Evolutionary conservation across 2,797 vertebrate genomes (phyloP).

Genomic region (Gymnopithys bicolor): DNA sequence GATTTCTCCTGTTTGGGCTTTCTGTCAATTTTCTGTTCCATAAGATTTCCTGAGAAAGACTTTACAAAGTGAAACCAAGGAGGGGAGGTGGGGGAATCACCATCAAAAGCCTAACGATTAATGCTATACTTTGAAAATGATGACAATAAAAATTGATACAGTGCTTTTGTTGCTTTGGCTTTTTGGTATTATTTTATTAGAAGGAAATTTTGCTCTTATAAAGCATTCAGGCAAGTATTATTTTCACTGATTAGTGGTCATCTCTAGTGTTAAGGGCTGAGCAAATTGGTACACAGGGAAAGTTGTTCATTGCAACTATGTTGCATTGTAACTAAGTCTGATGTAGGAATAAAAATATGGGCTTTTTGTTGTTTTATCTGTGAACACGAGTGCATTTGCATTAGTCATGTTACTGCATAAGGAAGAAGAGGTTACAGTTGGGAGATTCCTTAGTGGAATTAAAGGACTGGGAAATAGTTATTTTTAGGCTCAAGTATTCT

Average conservation of each 20-base stretch:
- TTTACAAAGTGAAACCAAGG: background rate
- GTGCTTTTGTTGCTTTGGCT: background rate
- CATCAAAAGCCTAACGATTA: background rate
- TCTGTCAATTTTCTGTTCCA: background rate
- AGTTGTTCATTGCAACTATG: background rate
- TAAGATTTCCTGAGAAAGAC: background rate
- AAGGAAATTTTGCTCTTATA: background rate
- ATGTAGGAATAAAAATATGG: background rate
- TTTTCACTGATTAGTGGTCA: background rate
- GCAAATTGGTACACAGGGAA: background rate
- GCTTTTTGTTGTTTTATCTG: background rate
- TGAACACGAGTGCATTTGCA: background rate
- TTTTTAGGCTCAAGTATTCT: conserved; percentile 33
- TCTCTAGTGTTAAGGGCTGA: background rate
- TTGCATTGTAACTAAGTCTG: background rate
- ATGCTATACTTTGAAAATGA: background rate
- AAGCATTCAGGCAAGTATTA: background rate
- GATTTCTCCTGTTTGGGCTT: background rate
- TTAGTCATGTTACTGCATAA: background rate
- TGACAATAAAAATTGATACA: background rate
- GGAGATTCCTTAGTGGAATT: background rate
- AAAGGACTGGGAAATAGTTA: conserved; percentile 9
- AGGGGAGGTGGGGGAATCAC: background rate
- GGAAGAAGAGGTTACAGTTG: background rate
- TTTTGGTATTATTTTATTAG: background rate